Evolutionary conservation across 2,797 vertebrate species (phyloP).

Genomic region (Trachops cirrhosus): DNA sequence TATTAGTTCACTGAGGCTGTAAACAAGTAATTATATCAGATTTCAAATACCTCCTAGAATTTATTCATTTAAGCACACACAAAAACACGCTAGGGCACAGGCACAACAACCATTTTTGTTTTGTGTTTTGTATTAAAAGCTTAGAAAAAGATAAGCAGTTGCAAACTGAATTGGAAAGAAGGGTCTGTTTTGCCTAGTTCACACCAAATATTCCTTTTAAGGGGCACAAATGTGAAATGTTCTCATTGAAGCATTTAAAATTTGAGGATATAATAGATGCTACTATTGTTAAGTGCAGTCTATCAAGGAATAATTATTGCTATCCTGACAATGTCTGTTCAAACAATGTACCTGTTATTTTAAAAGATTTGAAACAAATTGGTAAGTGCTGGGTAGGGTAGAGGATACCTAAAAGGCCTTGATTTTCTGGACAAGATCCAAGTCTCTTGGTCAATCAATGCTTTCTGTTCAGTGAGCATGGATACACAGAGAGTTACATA

Average conservation of each 20-base stretch:
- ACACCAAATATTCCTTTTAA: neutral
- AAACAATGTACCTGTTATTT: neutral
- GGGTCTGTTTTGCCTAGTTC: neutral
- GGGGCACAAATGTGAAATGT: neutral
- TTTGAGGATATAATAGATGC: neutral
- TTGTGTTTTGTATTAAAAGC: neutral
- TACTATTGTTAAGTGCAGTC: neutral
- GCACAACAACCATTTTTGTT: neutral
- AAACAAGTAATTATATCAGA: slow-evolving; percentile 69
- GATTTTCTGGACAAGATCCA: neutral
- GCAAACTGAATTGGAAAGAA: neutral
- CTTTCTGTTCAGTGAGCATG: neutral
- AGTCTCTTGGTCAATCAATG: neutral
- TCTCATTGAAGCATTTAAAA: neutral
- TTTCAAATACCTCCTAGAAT: neutral
- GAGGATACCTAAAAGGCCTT: neutral
- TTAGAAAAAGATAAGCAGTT: neutral
- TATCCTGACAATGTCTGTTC: neutral
- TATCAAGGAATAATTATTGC: neutral
- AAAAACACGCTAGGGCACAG: neutral
- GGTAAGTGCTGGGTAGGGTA: neutral
- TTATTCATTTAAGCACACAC: neutral
- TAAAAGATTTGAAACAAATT: neutral
- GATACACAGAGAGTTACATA: neutral
- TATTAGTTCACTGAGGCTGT: slow-evolving; percentile 66